A percentile compares a stretch with the other conserved stretches of the same genome.
phyloP scores from a whole-genome alignment of 1,140 invertebrate genomes.

The Ostrea edulis region DNA sequence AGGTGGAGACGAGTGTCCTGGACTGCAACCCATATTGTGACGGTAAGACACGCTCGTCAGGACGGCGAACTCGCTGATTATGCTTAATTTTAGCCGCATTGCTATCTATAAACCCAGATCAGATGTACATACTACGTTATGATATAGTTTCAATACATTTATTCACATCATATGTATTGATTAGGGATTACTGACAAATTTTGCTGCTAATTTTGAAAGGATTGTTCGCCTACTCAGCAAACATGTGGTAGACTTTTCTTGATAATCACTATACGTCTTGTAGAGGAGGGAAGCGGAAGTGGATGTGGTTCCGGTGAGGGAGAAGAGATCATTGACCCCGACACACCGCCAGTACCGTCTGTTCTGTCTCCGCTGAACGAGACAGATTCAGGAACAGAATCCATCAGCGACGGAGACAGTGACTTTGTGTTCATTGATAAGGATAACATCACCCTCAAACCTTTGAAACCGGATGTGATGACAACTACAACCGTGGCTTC shows the following conservation, averaged over 20 bases:
- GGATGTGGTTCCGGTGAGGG: background rate
- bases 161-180: too few relatives aligned
- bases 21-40: background rate
- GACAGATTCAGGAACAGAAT: background rate
- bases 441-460: background rate
- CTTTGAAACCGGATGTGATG: background rate
- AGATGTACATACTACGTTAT: too few relatives aligned
- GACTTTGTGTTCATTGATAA: constrained; percentile 10
- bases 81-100: too few relatives aligned
- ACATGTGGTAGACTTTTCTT: too few relatives aligned
- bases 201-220: too few relatives aligned
- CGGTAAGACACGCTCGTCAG: background rate
- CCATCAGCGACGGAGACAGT: background rate
- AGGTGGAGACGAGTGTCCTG: background rate
- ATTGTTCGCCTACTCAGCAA: too few relatives aligned
- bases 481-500: background rate
- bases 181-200: too few relatives aligned
- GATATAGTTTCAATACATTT: too few relatives aligned
- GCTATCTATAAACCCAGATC: too few relatives aligned
- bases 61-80: too few relatives aligned
- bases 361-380: background rate
- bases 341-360: background rate
- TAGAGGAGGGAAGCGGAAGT: background rate
- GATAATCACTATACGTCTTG: background rate
- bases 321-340: background rate